These are phyloP conservation scores for Nothoprocta pentlandii DNA, from an alignment of 2,113 vertebrate species.

Conservation along the genomic window DNA sequence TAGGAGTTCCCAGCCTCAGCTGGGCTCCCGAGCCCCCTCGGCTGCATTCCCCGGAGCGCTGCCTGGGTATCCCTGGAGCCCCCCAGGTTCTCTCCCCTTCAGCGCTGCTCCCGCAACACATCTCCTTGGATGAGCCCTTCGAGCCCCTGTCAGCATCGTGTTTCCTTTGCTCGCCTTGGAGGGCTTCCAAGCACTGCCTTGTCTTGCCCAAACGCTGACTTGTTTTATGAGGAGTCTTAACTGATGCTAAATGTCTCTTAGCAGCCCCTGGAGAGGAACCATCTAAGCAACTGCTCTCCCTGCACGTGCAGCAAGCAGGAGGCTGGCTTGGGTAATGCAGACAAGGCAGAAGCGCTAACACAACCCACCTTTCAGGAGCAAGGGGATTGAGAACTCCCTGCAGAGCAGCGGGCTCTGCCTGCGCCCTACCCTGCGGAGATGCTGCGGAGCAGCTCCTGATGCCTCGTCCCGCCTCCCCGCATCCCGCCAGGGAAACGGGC, in stretches of 20 bases:
- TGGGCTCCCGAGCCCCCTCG: not conserved
- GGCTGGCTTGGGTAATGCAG: not conserved
- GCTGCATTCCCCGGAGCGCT: fast-evolving
- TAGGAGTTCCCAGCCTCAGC: not conserved
- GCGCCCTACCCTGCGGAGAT: not conserved
- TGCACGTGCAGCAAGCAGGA: not conserved
- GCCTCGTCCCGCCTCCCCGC: not conserved
- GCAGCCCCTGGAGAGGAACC: not conserved
- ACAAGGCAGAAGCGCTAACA: not conserved
- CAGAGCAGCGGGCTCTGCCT: not conserved
- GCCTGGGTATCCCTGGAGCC: not conserved
- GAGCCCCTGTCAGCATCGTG: not conserved
- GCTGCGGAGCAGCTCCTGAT: not conserved
- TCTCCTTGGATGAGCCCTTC: not conserved
- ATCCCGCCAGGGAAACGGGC: not conserved
- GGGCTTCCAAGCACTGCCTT: not conserved
- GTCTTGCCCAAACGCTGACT: constrained; percentile 23
- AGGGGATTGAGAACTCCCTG: not conserved
- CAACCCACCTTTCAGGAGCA: not conserved
- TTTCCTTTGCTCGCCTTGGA: not conserved
- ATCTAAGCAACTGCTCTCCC: not conserved
- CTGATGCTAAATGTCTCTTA: not conserved
- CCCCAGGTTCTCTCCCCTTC: not conserved
- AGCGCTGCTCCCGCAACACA: fast-evolving
- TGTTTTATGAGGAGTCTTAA: constrained; percentile 37